Conservation (phyloP, 2,888 invertebrate species). For the Branchipolynoe longqiensis region DNA sequence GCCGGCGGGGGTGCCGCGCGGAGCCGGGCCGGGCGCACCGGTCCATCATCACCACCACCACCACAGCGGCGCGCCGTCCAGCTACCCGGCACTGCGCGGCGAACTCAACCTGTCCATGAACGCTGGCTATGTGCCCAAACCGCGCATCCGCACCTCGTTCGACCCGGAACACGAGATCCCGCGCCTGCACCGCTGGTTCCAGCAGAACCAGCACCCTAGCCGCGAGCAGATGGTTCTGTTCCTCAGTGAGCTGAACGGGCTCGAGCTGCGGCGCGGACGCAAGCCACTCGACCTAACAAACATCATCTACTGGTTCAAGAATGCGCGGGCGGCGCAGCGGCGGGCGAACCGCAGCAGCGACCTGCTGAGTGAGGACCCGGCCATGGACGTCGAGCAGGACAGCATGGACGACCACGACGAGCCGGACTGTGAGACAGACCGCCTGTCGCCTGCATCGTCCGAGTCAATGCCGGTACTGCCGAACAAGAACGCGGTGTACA, state of each 20-base stretch:
- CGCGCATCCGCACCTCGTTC: conserved; percentile 96
- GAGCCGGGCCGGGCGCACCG: not conserved
- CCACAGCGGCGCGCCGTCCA: conserved; percentile 49
- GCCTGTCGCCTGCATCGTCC: conserved; percentile 21
- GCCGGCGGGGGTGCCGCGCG: not conserved
- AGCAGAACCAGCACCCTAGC: conserved; percentile 97
- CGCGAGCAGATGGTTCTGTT: conserved; percentile 97
- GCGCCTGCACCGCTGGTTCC: conserved; percentile 97
- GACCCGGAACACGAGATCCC: conserved; percentile 98
- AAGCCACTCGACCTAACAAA: conserved; percentile 97
- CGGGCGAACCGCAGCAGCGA: conserved; percentile 87
- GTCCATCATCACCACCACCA: conserved; percentile 62
- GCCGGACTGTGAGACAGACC: conserved; percentile 1
- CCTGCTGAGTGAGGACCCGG: conserved; percentile 62
- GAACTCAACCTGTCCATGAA: conserved; percentile 45
- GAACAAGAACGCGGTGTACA: conserved; percentile 80
- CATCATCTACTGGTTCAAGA: conserved; percentile 94
- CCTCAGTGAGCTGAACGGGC: conserved; percentile 94
- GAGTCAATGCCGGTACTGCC: conserved; percentile 75
- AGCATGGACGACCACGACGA: conserved; percentile 52
- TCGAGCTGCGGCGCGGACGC: conserved; percentile 91
- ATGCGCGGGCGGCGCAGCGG: conserved; percentile 96
- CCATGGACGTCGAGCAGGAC: conserved; percentile 71
- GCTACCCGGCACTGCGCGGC: conserved; percentile 26
- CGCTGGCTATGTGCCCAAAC: conserved; percentile 69